These are phyloP conservation scores for Calliphora vicina DNA, from an alignment of 1,140 invertebrate genomes.

Conservation along the genomic window DNA sequence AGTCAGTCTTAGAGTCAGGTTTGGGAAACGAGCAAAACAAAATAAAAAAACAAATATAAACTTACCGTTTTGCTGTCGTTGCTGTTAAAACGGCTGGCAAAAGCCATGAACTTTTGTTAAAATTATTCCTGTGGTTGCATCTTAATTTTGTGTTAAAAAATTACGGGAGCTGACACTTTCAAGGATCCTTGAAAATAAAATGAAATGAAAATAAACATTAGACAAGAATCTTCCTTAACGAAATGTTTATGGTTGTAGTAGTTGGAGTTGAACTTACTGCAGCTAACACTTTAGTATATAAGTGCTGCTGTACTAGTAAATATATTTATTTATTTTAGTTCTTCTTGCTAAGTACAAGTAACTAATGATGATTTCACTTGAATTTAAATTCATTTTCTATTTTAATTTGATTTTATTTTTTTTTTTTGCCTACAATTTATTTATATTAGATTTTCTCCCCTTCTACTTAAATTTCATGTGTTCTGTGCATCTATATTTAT, in stretches of 20 bases:
- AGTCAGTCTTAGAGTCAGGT: background rate
- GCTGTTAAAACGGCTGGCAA: background rate
- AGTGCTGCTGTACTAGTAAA: too few species aligned
- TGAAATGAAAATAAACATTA: background rate
- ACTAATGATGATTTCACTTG: conserved; percentile 23
- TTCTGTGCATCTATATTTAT: background rate
- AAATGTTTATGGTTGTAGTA: conserved; percentile 2
- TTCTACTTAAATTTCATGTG: background rate
- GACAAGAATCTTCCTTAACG: conserved; percentile 8
- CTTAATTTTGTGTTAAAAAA: conserved; percentile 25
- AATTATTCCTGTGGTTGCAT: conserved; percentile 31
- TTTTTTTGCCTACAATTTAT: background rate
- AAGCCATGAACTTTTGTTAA: background rate
- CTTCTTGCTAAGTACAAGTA: background rate
- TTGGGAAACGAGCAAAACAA: background rate
- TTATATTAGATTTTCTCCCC: background rate
- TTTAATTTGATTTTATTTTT: background rate
- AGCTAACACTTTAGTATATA: background rate
- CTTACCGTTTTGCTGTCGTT: background rate
- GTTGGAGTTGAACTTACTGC: conserved; percentile 11
- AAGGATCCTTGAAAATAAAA: conserved; percentile 27
- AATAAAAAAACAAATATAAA: background rate
- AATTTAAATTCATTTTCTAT: conserved; percentile 35
- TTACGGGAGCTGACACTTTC: conserved; percentile 32
- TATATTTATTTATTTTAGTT: background rate